Base-by-base conservation (phyloP, 2,888 invertebrate genomes). In the Boloria selene region DNA sequence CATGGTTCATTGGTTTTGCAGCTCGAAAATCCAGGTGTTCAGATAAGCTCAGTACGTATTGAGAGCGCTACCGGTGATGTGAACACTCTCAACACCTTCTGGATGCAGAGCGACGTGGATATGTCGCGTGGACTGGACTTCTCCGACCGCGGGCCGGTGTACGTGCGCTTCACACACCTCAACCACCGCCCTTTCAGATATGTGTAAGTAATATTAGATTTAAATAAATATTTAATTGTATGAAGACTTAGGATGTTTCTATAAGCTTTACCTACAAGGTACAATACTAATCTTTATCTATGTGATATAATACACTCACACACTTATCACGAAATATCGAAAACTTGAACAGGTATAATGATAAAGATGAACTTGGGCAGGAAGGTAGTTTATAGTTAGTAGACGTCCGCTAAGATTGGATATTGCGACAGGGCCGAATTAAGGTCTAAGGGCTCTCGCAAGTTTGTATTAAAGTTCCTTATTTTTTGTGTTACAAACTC, bases 71-170 rank as follows among this genome's bases (percentile, higher is more conserved):
- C 87, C 3, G 93, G 93, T 0, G 74, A 79, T 26, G 74, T 85
- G 0, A 96, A 96, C 81, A 83, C 84, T 0, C 79, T 97, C 22
- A 88, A 93, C 73, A 97, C 96, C 0, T 96, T 93, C 88, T 97
- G 97, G 97, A 95, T 95, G 92, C 93, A 94, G 81, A 96, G 96
- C 58, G 96, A 96, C 74, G 94, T 97, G 59, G 96, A 97, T 80
- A 83, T 97, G 55, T 95, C 96, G 0, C 94, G 96, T 31, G 97
- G 97, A 0, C 90, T 97, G 63, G 97, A 97, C 87, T 97, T 97
- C 84, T 93, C 93, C 4, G 82, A 90, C 83, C 93, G 96, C 51
- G 96, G 96, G 0, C 83, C 95, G 0, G 93, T 96, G 2, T 94
- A 93, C 61, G 96, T 94, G 0, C 90, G 95, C 42, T 95, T 96